Percentiles rank a stretch among this genome's conserved stretches.
Evolutionary conservation across 1,140 invertebrate genomes (phyloP).

Genomic region (Hylaeus volcanicus): DNA sequence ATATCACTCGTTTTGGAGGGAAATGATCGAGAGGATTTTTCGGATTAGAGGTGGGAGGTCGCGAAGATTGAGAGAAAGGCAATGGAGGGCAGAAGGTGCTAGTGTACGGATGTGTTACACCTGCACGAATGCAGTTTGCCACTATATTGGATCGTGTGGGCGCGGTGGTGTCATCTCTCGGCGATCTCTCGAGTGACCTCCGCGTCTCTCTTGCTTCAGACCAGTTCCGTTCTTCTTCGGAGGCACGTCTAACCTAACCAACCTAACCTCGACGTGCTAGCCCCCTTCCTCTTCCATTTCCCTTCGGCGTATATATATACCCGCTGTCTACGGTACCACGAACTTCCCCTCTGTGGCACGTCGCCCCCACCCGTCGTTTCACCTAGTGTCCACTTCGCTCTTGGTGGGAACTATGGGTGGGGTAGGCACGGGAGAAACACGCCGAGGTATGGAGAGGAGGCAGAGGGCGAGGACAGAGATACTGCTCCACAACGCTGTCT

Average conservation of each 20-base stretch:
- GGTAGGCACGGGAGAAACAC: constrained; percentile 51
- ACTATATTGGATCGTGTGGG: constrained; percentile 64
- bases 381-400: constrained; percentile 73
- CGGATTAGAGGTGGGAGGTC: constrained; percentile 10
- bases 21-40: constrained; percentile 33
- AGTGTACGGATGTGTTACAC: constrained; percentile 67
- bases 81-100: constrained; percentile 31
- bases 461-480: constrained; percentile 66
- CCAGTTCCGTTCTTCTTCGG: constrained; percentile 69
- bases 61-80: constrained; percentile 35
- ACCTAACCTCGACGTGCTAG: constrained; percentile 57
- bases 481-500: constrained; percentile 77
- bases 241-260: constrained; percentile 72
- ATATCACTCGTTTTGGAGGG: neutral
- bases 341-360: constrained; percentile 52
- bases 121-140: constrained; percentile 69
- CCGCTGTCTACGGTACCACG: constrained; percentile 44
- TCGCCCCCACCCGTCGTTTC: constrained; percentile 39
- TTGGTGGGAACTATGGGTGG: constrained; percentile 59
- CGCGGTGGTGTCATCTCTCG: constrained; percentile 79
- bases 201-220: constrained; percentile 37
- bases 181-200: constrained; percentile 73
- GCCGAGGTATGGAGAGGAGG: constrained; percentile 46
- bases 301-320: constrained; percentile 30
- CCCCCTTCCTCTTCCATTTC: constrained; percentile 37